Percentiles rank a stretch among this genome's conserved stretches.
phyloP scores from a whole-genome alignment of 1,140 invertebrate genomes.

The Potamilus streckersoni region DNA sequence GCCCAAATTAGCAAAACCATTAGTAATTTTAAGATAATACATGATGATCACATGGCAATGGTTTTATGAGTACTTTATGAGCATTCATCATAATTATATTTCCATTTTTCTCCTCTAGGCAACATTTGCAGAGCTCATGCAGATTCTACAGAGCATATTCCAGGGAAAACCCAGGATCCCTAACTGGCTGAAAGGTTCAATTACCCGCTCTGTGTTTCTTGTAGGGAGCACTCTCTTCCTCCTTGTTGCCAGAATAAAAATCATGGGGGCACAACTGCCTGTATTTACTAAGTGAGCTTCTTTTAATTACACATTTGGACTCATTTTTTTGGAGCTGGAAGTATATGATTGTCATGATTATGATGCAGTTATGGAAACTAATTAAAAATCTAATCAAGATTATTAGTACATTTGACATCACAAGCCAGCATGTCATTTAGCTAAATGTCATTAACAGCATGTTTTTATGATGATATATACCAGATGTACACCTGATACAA shows the following conservation, averaged over 20 bases:
- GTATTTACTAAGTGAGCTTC: slow-evolving; percentile 86
- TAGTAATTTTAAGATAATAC: too few relatives aligned
- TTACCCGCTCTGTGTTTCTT: slow-evolving; percentile 82
- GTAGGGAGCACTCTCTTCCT: slow-evolving; percentile 83
- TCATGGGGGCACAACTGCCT: slow-evolving; percentile 96
- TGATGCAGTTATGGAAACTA: too few relatives aligned
- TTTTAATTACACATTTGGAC: neutral
- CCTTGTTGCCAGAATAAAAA: slow-evolving; percentile 86
- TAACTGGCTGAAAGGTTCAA: slow-evolving; percentile 79
- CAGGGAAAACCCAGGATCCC: slow-evolving; percentile 76
- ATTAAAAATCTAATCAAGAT: too few relatives aligned
- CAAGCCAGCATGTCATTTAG: too few relatives aligned
- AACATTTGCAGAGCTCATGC: slow-evolving; percentile 75
- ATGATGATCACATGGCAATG: too few relatives aligned
- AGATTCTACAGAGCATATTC: slow-evolving; percentile 69
- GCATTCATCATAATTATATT: neutral
- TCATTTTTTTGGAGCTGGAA: too few relatives aligned
- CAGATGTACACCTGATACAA: too few relatives aligned
- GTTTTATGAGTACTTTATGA: neutral
- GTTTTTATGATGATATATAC: too few relatives aligned
- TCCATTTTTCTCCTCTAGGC: slow-evolving; percentile 72
- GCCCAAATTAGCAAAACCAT: too few relatives aligned
- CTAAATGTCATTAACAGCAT: too few relatives aligned
- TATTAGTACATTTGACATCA: too few relatives aligned
- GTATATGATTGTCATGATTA: too few relatives aligned